Conservation (phyloP, 2,888 invertebrate species). For the Eupithecia pulchellata region DNA sequence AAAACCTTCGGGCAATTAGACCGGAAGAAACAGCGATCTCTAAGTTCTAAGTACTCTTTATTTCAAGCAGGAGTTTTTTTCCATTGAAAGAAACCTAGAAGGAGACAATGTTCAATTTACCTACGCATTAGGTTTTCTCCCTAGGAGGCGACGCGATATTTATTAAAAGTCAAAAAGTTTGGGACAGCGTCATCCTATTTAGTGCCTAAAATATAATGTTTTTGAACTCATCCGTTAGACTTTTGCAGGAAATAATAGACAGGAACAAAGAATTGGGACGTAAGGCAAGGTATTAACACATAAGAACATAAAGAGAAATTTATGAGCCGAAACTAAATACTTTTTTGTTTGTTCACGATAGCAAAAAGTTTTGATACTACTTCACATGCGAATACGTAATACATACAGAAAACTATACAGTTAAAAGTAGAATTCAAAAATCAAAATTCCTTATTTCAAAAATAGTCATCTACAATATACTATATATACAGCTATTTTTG, state of each 20-base stretch:
- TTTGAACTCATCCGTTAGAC: background rate
- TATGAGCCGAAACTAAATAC: slow-evolving; percentile 46
- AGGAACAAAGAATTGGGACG: slow-evolving; percentile 37
- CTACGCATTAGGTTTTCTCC: background rate
- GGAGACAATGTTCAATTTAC: background rate
- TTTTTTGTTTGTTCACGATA: background rate
- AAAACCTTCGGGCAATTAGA: slow-evolving; percentile 11
- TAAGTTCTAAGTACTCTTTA: background rate
- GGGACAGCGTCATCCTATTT: background rate
- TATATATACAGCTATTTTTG: too few species aligned
- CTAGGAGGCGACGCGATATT: background rate
- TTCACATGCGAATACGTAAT: background rate
- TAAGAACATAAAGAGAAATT: slow-evolving; percentile 41
- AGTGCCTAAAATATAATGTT: background rate
- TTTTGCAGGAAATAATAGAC: background rate
- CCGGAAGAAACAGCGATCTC: background rate
- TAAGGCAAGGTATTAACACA: slow-evolving; percentile 37
- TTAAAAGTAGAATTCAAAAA: too few species aligned
- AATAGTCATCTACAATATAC: too few species aligned
- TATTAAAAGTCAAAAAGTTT: background rate
- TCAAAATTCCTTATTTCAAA: too few species aligned
- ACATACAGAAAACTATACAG: too few species aligned
- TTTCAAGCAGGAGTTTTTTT: background rate
- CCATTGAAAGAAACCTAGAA: background rate
- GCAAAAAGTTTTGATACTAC: background rate